Conservation (phyloP, 2,888 invertebrate species). For the Drosophila imparisetae region DNA sequence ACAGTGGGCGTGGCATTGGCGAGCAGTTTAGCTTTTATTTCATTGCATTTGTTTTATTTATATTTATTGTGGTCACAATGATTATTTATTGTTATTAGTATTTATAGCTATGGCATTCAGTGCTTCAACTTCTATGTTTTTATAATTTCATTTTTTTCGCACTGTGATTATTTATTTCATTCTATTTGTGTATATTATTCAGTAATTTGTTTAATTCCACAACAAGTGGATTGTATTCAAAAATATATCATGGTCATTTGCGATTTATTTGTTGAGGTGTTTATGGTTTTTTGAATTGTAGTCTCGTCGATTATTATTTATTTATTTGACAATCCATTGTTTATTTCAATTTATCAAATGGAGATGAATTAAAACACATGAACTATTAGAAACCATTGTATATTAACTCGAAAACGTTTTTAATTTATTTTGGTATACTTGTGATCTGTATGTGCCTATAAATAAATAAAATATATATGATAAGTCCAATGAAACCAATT, state of each 20-base stretch:
- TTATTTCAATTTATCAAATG: slow-evolving; percentile 1
- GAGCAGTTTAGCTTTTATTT: slow-evolving; percentile 26
- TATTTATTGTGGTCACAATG: slow-evolving; percentile 59
- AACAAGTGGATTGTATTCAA: slow-evolving; percentile 28
- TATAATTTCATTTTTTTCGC: slow-evolving; percentile 5
- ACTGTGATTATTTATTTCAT: slow-evolving; percentile 30
- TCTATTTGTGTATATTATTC: slow-evolving; percentile 32
- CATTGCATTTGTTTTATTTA: slow-evolving; percentile 68
- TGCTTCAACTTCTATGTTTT: slow-evolving; percentile 10
- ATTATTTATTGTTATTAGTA: slow-evolving; percentile 72
- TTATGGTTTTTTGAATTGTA: slow-evolving; percentile 14
- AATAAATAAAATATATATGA: not conserved
- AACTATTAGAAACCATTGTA: not conserved
- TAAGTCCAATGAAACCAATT: not conserved
- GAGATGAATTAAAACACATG: not conserved
- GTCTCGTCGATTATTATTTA: slow-evolving; percentile 11
- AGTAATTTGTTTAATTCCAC: slow-evolving; percentile 43
- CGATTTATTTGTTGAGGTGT: slow-evolving; percentile 16
- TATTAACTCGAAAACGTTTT: not conserved
- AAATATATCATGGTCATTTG: slow-evolving; percentile 35
- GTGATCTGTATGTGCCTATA: not conserved
- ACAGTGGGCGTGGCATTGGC: not conserved
- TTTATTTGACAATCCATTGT: slow-evolving; percentile 17
- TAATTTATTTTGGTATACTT: too few species aligned
- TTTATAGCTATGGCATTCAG: slow-evolving; percentile 36